phyloP scores from a whole-genome alignment of 2,113 vertebrate genomes.

The Colius striatus region DNA sequence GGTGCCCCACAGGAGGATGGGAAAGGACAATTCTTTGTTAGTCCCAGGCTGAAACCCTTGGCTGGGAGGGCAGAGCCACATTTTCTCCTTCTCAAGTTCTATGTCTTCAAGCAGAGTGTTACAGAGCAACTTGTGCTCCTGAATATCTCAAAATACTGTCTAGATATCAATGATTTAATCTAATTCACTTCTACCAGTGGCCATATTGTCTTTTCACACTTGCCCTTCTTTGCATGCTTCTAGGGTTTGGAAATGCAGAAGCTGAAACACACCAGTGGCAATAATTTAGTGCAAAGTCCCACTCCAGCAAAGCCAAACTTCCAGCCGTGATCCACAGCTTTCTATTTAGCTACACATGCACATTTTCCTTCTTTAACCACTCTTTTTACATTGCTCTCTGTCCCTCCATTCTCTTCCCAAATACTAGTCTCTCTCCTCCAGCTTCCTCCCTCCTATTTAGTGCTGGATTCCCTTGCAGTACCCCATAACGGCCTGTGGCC shows the following conservation, averaged over 20 bases:
- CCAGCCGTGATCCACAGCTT: background rate
- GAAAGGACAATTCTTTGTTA: background rate
- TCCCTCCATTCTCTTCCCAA: no score
- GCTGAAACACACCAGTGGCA: background rate
- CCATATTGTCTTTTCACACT: accelerated
- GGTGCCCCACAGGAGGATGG: accelerated
- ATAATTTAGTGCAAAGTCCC: background rate
- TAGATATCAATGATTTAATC: accelerated
- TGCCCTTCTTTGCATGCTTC: background rate
- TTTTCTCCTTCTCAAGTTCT: background rate
- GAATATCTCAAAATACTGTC: background rate
- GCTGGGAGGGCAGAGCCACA: background rate
- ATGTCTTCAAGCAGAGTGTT: accelerated
- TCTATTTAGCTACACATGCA: accelerated
- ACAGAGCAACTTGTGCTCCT: background rate
- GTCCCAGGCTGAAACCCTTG: background rate
- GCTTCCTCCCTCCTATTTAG: background rate
- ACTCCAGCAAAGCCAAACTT: background rate
- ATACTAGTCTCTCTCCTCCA: no score
- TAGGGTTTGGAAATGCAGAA: background rate
- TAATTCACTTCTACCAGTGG: background rate
- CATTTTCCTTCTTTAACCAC: background rate
- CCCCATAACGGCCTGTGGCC: background rate
- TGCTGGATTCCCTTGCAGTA: background rate
- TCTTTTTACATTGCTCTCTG: background rate